Conservation (phyloP, 2,797 vertebrate species). For the Hoplostethus atlanticus region DNA sequence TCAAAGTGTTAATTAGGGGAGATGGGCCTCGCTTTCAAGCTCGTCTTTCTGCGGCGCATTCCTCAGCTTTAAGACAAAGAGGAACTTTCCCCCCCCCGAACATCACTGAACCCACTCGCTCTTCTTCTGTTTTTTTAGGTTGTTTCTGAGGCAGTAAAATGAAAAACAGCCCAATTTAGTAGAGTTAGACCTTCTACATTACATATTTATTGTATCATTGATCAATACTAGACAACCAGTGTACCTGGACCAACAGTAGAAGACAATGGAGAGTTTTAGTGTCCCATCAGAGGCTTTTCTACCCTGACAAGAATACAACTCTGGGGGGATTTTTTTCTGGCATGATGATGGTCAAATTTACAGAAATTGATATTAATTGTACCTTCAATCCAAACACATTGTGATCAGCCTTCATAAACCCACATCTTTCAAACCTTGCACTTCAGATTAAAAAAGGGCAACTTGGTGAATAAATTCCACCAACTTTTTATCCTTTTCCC, state of each 20-base stretch:
- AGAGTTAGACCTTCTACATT: not conserved
- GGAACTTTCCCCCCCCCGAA: constrained; percentile 68
- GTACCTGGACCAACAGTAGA: too few relatives aligned
- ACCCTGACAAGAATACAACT: too few relatives aligned
- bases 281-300: not conserved
- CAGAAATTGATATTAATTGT: too few relatives aligned
- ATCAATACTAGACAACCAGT: too few relatives aligned
- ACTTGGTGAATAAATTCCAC: too few relatives aligned
- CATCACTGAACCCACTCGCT: constrained; percentile 35
- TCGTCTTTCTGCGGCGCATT: constrained; percentile 73
- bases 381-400: too few relatives aligned
- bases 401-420: too few relatives aligned
- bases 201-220: not conserved
- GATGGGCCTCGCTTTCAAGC: constrained; percentile 94
- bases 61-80: constrained; percentile 91
- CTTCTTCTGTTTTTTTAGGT: constrained; percentile 7
- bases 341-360: too few relatives aligned
- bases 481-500: too few relatives aligned
- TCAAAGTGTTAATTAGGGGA: constrained; percentile 99
- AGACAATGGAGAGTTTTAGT: not conserved
- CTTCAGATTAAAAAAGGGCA: too few relatives aligned
- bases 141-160: constrained; percentile 42
- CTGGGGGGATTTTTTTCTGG: too few relatives aligned
- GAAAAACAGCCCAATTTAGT: not conserved
- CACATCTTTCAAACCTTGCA: too few relatives aligned